phyloP scores from a whole-genome alignment of 2,888 invertebrate species.

The Plagiodera versicolora region DNA sequence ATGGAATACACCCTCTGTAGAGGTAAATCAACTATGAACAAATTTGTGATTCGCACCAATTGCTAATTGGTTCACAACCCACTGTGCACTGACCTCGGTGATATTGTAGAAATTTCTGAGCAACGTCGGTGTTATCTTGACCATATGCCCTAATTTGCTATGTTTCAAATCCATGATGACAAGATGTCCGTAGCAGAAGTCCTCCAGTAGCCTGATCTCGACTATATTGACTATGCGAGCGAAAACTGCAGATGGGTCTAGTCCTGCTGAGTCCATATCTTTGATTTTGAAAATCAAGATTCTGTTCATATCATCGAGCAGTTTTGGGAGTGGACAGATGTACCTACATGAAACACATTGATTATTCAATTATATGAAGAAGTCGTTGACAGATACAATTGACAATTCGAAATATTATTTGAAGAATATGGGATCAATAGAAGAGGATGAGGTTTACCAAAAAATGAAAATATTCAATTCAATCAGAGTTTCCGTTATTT shows the following conservation, averaged over 20 bases:
- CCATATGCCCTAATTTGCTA: slow-evolving; percentile 20
- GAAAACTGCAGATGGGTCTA: slow-evolving; percentile 21
- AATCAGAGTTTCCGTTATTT: too few species aligned
- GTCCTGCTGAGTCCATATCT: slow-evolving; percentile 14
- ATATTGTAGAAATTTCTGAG: slow-evolving; percentile 23
- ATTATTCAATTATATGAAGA: too few species aligned
- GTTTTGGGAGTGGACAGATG: slow-evolving; percentile 48
- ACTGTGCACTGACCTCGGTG: slow-evolving; percentile 21
- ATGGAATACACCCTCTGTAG: too few species aligned
- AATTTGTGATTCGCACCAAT: too few species aligned
- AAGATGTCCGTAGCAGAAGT: slow-evolving; percentile 22
- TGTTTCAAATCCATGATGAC: slow-evolving; percentile 26
- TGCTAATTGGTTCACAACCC: neutral
- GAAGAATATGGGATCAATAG: too few species aligned
- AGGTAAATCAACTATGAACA: too few species aligned
- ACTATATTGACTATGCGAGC: slow-evolving; percentile 21
- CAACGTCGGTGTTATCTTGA: slow-evolving; percentile 27
- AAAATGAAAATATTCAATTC: too few species aligned
- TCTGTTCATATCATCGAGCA: slow-evolving; percentile 54
- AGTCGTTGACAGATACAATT: too few species aligned
- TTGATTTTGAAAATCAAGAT: slow-evolving; percentile 53
- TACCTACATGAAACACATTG: slow-evolving; percentile 15
- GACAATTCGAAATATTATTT: too few species aligned
- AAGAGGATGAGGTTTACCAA: too few species aligned
- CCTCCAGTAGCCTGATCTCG: slow-evolving; percentile 28